Evolutionary conservation across 2,113 vertebrate species (phyloP).

Genomic region (Rhadina sibilatrix): DNA sequence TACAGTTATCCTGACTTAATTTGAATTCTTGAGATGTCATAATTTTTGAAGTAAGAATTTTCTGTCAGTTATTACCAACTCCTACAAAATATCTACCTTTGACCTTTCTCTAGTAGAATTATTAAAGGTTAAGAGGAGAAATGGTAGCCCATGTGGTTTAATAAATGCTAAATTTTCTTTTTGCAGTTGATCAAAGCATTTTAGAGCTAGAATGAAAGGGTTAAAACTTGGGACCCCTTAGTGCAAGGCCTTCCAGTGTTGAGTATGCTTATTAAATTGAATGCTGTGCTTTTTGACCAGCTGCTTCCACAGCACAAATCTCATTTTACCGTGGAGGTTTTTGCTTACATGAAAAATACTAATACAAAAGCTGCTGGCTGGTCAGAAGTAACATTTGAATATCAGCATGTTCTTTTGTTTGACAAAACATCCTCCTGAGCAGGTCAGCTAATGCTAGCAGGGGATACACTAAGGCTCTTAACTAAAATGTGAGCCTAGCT

Average conservation of each 20-base stretch:
- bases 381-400: conserved; percentile 7
- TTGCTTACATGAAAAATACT: conserved; percentile 47
- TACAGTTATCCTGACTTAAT: neutral
- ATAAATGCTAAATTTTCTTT: neutral
- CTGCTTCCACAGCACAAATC: conserved; percentile 48
- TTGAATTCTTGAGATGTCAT: neutral
- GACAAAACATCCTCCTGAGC: neutral
- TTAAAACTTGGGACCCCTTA: conserved; percentile 10
- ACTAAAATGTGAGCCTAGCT: neutral
- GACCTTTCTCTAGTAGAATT: neutral
- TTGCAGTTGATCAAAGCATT: neutral
- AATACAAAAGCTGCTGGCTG: neutral
- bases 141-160: neutral
- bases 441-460: neutral
- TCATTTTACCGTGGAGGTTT: conserved; percentile 3
- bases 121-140: neutral
- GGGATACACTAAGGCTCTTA: neutral
- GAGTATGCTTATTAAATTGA: conserved; percentile 47
- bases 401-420: conserved; percentile 19
- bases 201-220: neutral
- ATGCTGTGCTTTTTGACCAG: conserved; percentile 35
- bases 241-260: neutral
- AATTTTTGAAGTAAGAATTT: neutral
- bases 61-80: neutral
- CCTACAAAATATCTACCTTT: neutral